Evolutionary conservation across 1,140 invertebrate genomes (phyloP), one percentile per base, ranked within the genome.

Genomic region (Steinernema khuongi): DNA sequence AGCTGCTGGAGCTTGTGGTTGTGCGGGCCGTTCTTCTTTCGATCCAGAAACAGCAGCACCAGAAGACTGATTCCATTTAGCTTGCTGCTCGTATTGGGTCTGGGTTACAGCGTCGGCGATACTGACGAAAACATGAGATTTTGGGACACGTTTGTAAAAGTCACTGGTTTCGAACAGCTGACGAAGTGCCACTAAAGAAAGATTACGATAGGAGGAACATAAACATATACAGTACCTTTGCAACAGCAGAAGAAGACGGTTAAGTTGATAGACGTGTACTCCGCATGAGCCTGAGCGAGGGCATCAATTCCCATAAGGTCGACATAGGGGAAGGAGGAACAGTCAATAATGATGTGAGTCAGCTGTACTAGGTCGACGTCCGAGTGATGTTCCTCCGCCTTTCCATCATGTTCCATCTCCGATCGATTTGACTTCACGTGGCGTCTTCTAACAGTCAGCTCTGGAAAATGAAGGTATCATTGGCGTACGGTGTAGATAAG

Each of bases 261-360:
- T 22, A 81, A 76, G 14, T 70, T 71, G 19, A 81, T 76, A 33
- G 60, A 50, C 76, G 74, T 67, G 68, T 74, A 36, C 72, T 44
- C 72, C 66, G 73, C 66, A 68, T 75, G 77, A 81, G 80, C 69
- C 81, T 80, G 41, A 77, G 76, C 77, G 31, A 87, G 78, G 0
- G 85, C 84, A 77, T 86, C 85, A n/a, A 83, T 81, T 1, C 87
- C 87, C 41, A 86, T 86, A n/a, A 84, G 80, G 75, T 87, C 87
- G 36, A 87, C 73, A 75, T 87, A 87, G 44, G 86, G 85, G 43
- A 87, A 80, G 14, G 84, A 77, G 0, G 83, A 83, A 76, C 85
- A 87, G 77, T 87, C 87, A 68, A 86, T 77, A 68, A 87, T 81
- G 18, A 87, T 74, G 69, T 86, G 85, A 74, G 85, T 85, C 1